A percentile compares a stretch with the other conserved stretches of the same genome.
phyloP scores from a whole-genome alignment of 2,113 vertebrate genomes.

The Passer montanus region DNA sequence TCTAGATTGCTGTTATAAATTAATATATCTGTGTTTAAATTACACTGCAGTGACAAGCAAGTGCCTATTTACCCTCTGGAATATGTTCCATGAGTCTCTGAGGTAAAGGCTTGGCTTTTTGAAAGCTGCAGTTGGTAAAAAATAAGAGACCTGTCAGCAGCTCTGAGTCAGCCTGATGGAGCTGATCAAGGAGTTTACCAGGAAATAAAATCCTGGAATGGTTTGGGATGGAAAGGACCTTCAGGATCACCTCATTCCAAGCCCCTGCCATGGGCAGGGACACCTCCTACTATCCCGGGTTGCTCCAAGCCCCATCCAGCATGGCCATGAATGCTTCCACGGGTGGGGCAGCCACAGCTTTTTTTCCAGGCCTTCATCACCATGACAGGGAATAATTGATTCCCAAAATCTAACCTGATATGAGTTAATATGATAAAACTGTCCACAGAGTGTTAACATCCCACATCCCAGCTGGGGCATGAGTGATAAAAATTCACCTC shows the following conservation, averaged over 20 bases:
- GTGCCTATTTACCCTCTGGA: background rate
- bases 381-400: background rate
- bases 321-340: background rate
- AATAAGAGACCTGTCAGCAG: background rate
- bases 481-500: background rate
- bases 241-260: background rate
- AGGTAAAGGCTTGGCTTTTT: background rate
- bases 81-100: background rate
- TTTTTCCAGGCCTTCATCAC: background rate
- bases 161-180: background rate
- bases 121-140: background rate
- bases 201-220: background rate
- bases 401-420: background rate
- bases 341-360: background rate
- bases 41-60: background rate
- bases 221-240: background rate
- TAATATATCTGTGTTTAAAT: background rate
- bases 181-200: background rate
- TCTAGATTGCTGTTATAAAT: background rate
- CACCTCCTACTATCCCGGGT: background rate
- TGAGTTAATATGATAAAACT: background rate
- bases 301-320: background rate
- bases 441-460: rapidly evolving
- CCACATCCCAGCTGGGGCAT: rapidly evolving
- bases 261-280: background rate